Evolutionary conservation across 2,888 invertebrate species (phyloP).

Genomic region (Patella ulyssiponensis): DNA sequence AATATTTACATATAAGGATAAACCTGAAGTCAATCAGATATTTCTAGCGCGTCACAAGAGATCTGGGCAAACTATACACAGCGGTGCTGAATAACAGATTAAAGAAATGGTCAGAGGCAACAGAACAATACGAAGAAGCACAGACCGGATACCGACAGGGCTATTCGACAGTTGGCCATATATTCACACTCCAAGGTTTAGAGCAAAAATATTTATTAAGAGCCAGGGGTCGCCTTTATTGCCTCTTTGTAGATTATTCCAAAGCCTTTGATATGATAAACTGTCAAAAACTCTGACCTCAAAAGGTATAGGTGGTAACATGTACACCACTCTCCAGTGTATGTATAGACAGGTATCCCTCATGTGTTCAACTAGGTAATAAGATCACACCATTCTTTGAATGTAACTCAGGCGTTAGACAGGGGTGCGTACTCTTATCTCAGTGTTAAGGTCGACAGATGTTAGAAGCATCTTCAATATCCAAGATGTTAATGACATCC

Average conservation of each 20-base stretch:
- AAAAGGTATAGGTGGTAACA: constrained; percentile 10
- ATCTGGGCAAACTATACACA: no score
- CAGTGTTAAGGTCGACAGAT: no score
- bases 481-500: no score
- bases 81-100: no score
- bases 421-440: background rate
- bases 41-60: no score
- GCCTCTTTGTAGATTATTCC: no score
- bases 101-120: no score
- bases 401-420: constrained; percentile 16
- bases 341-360: background rate
- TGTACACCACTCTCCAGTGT: background rate
- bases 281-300: background rate
- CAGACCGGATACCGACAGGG: constrained; percentile 10
- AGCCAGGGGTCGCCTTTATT: constrained; percentile 1
- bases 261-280: background rate
- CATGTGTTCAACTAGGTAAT: background rate
- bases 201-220: constrained; percentile 10
- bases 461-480: no score
- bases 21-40: no score
- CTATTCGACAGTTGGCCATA: constrained; percentile 4
- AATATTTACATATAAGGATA: no score
- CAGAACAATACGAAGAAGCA: background rate
- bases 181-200: background rate
- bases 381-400: constrained; percentile 6